Conservation (phyloP, 2,888 invertebrate species). For the Drosophila kambysellisi region DNA sequence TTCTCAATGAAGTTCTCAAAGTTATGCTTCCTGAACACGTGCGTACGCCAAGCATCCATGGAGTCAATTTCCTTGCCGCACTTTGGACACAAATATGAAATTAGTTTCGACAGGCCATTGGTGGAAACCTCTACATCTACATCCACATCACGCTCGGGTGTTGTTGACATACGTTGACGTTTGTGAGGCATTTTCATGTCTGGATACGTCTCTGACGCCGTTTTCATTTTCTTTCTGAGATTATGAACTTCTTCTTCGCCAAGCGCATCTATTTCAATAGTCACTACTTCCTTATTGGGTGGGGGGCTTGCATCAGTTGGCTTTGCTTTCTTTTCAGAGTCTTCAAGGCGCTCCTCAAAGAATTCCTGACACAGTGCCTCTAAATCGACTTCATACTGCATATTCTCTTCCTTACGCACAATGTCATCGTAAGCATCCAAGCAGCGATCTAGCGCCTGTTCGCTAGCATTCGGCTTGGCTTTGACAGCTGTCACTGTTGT, state of each 20-base stretch:
- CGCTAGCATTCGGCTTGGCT: conserved; percentile 52
- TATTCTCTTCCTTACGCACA: conserved; percentile 58
- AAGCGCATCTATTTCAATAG: conserved; percentile 73
- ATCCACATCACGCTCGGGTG: conserved; percentile 37
- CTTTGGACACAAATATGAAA: conserved; percentile 77
- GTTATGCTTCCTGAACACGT: conserved; percentile 77
- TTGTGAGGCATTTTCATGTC: conserved; percentile 29
- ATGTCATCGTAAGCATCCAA: conserved; percentile 76
- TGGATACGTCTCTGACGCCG: conserved; percentile 23
- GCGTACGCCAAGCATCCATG: conserved; percentile 74
- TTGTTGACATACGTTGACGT: conserved; percentile 39
- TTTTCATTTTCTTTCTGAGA: conserved; percentile 55
- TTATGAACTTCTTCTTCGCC: conserved; percentile 68
- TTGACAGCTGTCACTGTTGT: not conserved
- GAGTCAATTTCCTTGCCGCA: conserved; percentile 72
- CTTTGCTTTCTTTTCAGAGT: not conserved
- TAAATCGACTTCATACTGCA: conserved; percentile 40
- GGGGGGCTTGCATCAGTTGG: not conserved
- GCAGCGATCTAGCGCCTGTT: conserved; percentile 76
- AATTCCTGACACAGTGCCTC: conserved; percentile 68
- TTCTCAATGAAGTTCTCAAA: conserved; percentile 74
- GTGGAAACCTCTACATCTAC: conserved; percentile 35
- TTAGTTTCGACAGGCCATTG: conserved; percentile 53
- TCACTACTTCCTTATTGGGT: conserved; percentile 56
- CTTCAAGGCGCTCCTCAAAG: conserved; percentile 54